Evolutionary conservation across 2,888 invertebrate genomes (phyloP), one percentile per base, ranked within the genome.

Genomic region (Drosophila niveifrons): DNA sequence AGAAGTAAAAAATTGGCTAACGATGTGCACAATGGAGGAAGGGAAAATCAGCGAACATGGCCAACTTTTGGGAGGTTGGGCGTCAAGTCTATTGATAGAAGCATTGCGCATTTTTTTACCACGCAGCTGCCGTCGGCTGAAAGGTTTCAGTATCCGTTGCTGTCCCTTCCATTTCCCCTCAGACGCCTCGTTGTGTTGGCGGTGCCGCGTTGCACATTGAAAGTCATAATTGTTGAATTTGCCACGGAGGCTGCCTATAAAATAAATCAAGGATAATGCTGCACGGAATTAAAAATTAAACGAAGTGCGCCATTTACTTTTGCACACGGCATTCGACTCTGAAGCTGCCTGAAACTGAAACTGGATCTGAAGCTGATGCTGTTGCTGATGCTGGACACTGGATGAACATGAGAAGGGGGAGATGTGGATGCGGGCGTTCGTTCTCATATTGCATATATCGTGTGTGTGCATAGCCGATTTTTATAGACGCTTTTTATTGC

Each of bases 211-310:
- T 47, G 55, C 64, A 48, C 75, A 79, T 66, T 59, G 82, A 82
- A 79, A 80, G 70, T 84, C 83, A 84, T 84, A 84, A 84, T 84
- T 84, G 83, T 87, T 87, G 83, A 87, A 87, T 84, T 81, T 75
- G 70, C 69, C 70, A 62, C 61, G 72, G 74, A 67, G 57, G 75
- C 67, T 67, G 72, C 85, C 86, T 80, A 89, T 86, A 89, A 86
- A 86, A 86, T 86, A 86, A 86, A 86, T 86, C 85, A 86, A 86
- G 89, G 88, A 89, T 89, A 86, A 86, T 86, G 89, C 88, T 80
- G 71, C 69, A 44, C 82, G 84, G 85, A 88, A 86, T 86, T 86
- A 86, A 86, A 86, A 86, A 89, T 86, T 86, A 85, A 85, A 88
- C 89, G 85, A 89, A 84, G 89, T 87, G 73, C 88, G 71, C 87